Conservation (phyloP, 2,888 invertebrate species). For the Sceliomorpha sp. region DNA sequence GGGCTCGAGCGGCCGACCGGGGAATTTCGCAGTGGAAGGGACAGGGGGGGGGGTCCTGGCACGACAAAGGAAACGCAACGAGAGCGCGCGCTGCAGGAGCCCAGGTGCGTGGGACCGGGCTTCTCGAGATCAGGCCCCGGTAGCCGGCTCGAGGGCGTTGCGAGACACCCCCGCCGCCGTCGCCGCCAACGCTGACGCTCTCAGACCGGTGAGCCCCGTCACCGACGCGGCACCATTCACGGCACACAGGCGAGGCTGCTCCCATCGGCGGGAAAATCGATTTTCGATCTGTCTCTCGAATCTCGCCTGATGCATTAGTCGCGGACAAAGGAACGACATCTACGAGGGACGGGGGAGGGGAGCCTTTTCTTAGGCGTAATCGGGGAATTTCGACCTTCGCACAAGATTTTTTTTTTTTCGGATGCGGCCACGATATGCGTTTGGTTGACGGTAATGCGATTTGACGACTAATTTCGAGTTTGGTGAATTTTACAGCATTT, state of each 20-base stretch:
- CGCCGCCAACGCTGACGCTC: slow-evolving; percentile 11
- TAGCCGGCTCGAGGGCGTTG: slow-evolving; percentile 73
- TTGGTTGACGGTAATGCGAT: too few relatives aligned
- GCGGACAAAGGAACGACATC: slow-evolving; percentile 42
- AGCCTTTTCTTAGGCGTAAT: slow-evolving; percentile 42
- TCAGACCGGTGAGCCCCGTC: slow-evolving; percentile 3
- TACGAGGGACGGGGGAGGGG: slow-evolving; percentile 29
- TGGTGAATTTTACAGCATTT: too few relatives aligned
- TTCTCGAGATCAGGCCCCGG: slow-evolving; percentile 65
- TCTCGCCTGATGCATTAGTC: slow-evolving; percentile 51
- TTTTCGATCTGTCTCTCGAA: slow-evolving; percentile 43
- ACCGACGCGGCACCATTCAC: slow-evolving; percentile 16
- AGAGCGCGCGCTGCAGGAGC: slow-evolving; percentile 66
- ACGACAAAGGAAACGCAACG: slow-evolving; percentile 72
- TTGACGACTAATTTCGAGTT: too few relatives aligned
- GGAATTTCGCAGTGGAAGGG: slow-evolving; percentile 35
- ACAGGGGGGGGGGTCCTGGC: slow-evolving; percentile 65
- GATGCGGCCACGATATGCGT: too few relatives aligned
- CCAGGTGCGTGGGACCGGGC: slow-evolving; percentile 77
- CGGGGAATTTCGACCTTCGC: slow-evolving; percentile 42
- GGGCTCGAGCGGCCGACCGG: slow-evolving; percentile 47
- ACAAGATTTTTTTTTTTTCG: slow-evolving; percentile 18
- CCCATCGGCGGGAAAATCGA: slow-evolving; percentile 48
- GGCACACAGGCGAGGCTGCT: slow-evolving; percentile 12
- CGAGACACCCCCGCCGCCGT: slow-evolving; percentile 73